phyloP scores from a whole-genome alignment of 2,888 invertebrate species.

The Parthenolecanium corni region DNA sequence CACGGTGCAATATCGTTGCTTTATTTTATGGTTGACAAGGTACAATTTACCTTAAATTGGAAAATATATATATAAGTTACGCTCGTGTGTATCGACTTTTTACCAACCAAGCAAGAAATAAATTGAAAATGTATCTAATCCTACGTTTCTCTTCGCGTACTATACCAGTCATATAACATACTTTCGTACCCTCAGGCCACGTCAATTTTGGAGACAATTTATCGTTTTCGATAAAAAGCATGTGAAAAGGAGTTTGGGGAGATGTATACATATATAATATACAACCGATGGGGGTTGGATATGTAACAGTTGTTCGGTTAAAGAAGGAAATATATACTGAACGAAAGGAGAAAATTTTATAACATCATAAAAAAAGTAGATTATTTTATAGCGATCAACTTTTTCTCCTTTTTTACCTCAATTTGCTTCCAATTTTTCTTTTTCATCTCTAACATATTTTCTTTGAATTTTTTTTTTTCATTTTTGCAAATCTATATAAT shows the following conservation, averaged over 20 bases:
- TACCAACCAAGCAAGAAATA: conserved; percentile 14
- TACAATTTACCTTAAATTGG: conserved; percentile 28
- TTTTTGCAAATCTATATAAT: no score
- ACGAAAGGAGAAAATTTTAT: conserved; percentile 18
- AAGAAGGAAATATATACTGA: neutral
- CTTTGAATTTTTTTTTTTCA: neutral
- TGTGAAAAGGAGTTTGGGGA: neutral
- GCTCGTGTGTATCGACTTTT: conserved; percentile 8
- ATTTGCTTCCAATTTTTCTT: neutral
- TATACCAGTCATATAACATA: conserved; percentile 27
- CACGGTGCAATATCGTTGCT: conserved; percentile 24
- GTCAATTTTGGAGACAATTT: conserved; percentile 27
- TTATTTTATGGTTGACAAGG: conserved; percentile 28
- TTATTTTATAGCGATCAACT: conserved; percentile 13
- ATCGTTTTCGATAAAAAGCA: conserved; percentile 20
- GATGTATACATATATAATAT: neutral
- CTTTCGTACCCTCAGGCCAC: conserved; percentile 17
- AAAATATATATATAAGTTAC: conserved; percentile 25
- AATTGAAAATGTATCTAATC: conserved; percentile 27
- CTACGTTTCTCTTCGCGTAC: conserved; percentile 20
- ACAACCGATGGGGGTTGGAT: no score
- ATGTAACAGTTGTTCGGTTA: conserved; percentile 3
- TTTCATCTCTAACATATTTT: neutral
- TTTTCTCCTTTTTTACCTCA: conserved; percentile 1
- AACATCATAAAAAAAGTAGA: conserved; percentile 19